Percentiles rank a stretch among this genome's conserved stretches.
Conservation (phyloP, 1,140 invertebrate species). For the Trachymyrmex septentrionalis region DNA sequence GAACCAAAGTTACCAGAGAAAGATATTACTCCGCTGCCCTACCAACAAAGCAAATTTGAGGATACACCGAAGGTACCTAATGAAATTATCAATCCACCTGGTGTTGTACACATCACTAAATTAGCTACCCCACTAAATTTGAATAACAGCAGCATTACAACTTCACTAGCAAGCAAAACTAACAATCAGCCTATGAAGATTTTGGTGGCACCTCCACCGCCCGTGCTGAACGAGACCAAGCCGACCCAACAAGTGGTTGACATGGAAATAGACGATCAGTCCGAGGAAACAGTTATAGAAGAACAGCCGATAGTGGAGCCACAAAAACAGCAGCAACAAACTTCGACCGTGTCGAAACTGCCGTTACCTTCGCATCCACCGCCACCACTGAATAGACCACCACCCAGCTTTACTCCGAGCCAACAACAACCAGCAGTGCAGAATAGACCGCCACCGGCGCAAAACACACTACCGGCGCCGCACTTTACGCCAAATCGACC, state of each 20-base stretch:
- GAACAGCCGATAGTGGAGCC: constrained; percentile 75
- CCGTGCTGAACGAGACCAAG: constrained; percentile 79
- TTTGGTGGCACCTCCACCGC: constrained; percentile 83
- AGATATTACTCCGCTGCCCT: constrained; percentile 83
- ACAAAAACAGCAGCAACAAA: constrained; percentile 59
- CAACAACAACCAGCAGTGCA: constrained; percentile 36
- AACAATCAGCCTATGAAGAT: constrained; percentile 81
- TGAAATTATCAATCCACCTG: constrained; percentile 86
- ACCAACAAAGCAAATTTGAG: constrained; percentile 84
- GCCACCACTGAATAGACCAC: constrained; percentile 64
- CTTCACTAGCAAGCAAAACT: background rate
- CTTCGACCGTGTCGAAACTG: constrained; percentile 63
- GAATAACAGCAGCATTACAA: constrained; percentile 52
- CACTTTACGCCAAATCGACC: constrained; percentile 74
- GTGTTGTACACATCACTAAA: constrained; percentile 87
- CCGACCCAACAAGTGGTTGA: constrained; percentile 81
- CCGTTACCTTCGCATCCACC: constrained; percentile 69
- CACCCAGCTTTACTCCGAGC: constrained; percentile 62
- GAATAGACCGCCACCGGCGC: constrained; percentile 48
- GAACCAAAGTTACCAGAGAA: constrained; percentile 84
- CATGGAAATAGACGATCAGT: constrained; percentile 86
- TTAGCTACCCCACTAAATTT: constrained; percentile 83
- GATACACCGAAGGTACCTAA: constrained; percentile 84
- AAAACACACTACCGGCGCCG: constrained; percentile 52
- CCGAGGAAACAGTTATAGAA: constrained; percentile 83